Evolutionary conservation across 2,797 vertebrate species (phyloP).

Genomic region (Caiman crocodilus): DNA sequence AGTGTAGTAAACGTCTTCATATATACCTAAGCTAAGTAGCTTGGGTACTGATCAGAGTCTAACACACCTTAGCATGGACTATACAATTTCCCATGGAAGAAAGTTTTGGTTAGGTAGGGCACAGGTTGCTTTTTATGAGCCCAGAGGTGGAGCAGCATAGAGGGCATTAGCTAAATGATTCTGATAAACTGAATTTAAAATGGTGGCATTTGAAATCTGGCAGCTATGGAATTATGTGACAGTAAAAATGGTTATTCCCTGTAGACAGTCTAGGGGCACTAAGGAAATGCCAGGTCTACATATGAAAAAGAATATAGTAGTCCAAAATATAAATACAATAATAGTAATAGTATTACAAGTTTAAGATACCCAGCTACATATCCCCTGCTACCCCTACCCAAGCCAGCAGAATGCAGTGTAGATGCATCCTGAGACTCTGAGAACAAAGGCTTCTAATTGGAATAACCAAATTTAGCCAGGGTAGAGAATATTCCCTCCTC

Average conservation of each 20-base stretch:
- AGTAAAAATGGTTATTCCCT: neutral
- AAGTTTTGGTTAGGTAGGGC: neutral
- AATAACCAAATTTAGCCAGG: neutral
- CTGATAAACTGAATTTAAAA: neutral
- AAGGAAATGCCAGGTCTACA: neutral
- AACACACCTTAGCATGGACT: too few species aligned
- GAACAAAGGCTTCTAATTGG: neutral
- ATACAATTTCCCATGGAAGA: neutral
- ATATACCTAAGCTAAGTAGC: too few species aligned
- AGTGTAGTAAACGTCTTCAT: too few species aligned
- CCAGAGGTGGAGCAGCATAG: neutral
- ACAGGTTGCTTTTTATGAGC: neutral
- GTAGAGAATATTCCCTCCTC: neutral
- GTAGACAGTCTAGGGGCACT: neutral
- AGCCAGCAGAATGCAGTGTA: too few species aligned
- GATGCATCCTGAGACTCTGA: neutral
- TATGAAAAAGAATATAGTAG: neutral
- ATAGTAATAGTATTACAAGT: too few species aligned
- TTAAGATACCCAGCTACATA: too few species aligned
- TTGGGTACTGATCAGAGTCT: too few species aligned
- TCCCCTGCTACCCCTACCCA: too few species aligned
- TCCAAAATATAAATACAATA: neutral
- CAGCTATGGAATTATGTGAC: neutral
- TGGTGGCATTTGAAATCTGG: neutral
- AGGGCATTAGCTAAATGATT: neutral